These are phyloP conservation scores for Phalanger gymnotis DNA, from an alignment of 2,797 vertebrate genomes.

Conservation along the genomic window DNA sequence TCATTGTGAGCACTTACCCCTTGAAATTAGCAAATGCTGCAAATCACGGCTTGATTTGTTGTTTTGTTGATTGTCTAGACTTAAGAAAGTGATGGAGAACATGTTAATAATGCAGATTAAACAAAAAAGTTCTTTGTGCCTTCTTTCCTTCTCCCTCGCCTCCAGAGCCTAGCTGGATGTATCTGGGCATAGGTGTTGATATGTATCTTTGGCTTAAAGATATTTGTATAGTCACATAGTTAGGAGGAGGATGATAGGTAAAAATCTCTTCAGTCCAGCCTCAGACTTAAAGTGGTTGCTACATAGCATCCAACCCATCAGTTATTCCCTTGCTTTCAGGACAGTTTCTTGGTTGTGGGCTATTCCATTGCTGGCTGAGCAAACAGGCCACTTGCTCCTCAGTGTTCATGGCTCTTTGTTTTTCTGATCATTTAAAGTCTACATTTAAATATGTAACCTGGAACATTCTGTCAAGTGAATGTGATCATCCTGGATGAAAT, in stretches of 20 bases:
- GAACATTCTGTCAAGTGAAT: background rate
- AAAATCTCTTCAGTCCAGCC: background rate
- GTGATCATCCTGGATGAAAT: conserved; percentile 30
- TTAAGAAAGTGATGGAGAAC: background rate
- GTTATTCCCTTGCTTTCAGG: background rate
- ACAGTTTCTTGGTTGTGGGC: background rate
- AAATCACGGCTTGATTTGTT: background rate
- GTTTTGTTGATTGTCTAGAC: background rate
- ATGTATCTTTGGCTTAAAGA: background rate
- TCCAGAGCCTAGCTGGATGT: background rate
- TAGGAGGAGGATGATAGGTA: background rate
- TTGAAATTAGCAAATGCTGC: background rate
- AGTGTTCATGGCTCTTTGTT: background rate
- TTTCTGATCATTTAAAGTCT: background rate
- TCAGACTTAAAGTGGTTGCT: background rate
- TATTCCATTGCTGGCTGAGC: background rate
- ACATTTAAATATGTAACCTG: background rate
- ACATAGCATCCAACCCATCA: background rate
- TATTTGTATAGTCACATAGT: background rate
- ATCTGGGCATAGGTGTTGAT: background rate
- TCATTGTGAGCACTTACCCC: background rate
- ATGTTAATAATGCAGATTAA: background rate
- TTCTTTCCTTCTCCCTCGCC: background rate
- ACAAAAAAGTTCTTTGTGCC: background rate
- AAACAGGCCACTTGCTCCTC: background rate